These are phyloP conservation scores for Radopholus similis DNA, from an alignment of 1,140 invertebrate genomes.

Conservation along the genomic window DNA sequence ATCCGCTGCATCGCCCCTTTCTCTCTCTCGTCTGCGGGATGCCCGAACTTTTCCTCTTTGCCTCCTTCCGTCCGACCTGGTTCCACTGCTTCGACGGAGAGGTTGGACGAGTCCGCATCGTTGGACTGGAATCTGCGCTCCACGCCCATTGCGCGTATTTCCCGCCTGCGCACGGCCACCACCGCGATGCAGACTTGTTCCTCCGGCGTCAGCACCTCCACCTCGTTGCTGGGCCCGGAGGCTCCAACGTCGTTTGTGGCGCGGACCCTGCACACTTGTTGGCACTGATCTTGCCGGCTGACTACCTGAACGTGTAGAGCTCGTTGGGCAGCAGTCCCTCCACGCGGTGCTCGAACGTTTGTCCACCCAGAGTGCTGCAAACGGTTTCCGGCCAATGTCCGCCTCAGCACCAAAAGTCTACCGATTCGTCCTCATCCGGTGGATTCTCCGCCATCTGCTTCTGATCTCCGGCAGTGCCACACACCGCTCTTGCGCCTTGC, in stretches of 20 bases:
- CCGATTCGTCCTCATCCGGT: background rate
- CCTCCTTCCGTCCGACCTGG: no score
- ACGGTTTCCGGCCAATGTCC: no score
- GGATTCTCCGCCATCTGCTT: conserved; percentile 14
- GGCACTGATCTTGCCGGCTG: no score
- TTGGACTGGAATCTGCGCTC: no score
- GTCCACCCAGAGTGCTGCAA: no score
- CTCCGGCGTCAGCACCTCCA: background rate
- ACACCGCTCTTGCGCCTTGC: conserved; percentile 1
- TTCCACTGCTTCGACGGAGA: background rate
- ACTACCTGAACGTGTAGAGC: conserved; percentile 92
- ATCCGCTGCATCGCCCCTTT: no score
- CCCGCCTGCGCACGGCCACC: conserved; percentile 6
- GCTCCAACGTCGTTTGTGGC: background rate
- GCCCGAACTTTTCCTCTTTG: no score
- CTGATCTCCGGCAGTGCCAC: background rate
- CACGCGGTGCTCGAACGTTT: no score
- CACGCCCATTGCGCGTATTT: background rate
- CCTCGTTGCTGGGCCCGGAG: background rate
- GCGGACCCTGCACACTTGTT: background rate
- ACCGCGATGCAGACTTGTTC: background rate
- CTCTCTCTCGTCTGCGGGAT: no score
- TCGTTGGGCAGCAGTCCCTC: conserved; percentile 76
- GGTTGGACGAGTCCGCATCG: background rate
- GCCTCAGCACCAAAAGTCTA: background rate